Conservation (phyloP, 1,140 invertebrate species). For the Aporrectodea caliginosa region DNA sequence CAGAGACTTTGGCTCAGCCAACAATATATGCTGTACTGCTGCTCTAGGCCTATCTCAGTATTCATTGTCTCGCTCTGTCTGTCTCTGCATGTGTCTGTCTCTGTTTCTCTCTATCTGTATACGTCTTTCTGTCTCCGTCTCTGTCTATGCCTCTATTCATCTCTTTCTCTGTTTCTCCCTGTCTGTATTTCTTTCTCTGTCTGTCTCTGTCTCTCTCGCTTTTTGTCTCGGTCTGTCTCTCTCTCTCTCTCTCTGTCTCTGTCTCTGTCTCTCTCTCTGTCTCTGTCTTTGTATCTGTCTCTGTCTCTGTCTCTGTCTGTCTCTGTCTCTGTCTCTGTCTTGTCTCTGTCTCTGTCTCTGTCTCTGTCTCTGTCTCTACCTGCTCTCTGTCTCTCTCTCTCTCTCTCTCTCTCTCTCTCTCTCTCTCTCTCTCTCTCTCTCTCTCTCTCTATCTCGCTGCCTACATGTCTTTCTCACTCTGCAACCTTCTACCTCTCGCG, state of each 20-base stretch:
- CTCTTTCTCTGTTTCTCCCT: conserved; percentile 6
- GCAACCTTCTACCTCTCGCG: conserved; percentile 3
- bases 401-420: conserved; percentile 2
- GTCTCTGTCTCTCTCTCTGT: conserved; percentile 20
- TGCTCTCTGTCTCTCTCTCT: too few species aligned
- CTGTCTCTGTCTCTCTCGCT: neutral
- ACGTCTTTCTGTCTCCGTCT: neutral
- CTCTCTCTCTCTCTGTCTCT: conserved; percentile 8
- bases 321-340: conserved; percentile 17
- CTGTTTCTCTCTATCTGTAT: conserved; percentile 13
- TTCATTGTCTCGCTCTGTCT: neutral
- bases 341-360: too few species aligned
- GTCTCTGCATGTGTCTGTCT: conserved; percentile 15
- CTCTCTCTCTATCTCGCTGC: conserved; percentile 19
- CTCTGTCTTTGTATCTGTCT: conserved; percentile 14
- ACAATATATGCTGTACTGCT: too few species aligned
- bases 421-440: conserved; percentile 25
- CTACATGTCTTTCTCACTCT: too few species aligned
- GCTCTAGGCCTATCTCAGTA: neutral
- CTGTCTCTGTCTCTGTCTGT: conserved; percentile 16
- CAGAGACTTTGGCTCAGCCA: too few species aligned
- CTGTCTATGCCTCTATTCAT: neutral
- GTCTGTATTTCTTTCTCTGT: conserved; percentile 11
- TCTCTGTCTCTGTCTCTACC: too few species aligned
- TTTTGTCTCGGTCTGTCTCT: conserved; percentile 10